phyloP scores from a whole-genome alignment of 1,140 invertebrate species.

The Drosophila watanabei region DNA sequence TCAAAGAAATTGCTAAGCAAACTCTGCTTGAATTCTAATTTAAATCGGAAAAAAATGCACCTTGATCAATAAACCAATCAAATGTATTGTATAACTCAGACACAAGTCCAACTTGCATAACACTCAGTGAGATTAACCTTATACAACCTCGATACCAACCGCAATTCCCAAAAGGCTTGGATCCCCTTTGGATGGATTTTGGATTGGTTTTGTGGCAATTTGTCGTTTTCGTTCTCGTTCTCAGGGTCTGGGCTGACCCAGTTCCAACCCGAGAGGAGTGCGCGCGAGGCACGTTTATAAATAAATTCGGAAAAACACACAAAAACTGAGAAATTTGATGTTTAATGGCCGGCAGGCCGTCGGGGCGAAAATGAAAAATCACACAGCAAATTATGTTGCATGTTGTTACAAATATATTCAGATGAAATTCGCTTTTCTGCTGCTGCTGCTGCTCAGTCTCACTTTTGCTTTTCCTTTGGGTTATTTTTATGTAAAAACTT shows the following conservation, averaged over 20 bases:
- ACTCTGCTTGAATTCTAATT: not conserved
- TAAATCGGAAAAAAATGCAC: no score
- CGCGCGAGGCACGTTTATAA: constrained; percentile 52
- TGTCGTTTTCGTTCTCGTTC: constrained; percentile 27
- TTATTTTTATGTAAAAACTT: constrained; percentile 61
- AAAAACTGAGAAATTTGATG: constrained; percentile 48
- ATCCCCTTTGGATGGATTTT: constrained; percentile 15
- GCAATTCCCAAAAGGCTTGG: constrained; percentile 24
- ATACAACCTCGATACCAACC: constrained; percentile 16
- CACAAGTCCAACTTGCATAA: constrained; percentile 6
- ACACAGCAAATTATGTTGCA: constrained; percentile 80
- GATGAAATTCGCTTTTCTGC: constrained; percentile 19
- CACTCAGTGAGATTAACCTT: constrained; percentile 11
- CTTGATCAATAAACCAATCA: constrained; percentile 9
- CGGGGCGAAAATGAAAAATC: constrained; percentile 70
- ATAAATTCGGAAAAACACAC: constrained; percentile 38
- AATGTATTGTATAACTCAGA: not conserved
- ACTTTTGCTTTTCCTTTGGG: constrained; percentile 43
- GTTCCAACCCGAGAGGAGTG: constrained; percentile 27
- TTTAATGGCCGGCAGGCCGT: constrained; percentile 47
- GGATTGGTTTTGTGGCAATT: constrained; percentile 32
- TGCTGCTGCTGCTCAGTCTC: constrained; percentile 5
- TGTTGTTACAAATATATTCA: constrained; percentile 64
- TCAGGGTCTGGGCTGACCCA: constrained; percentile 47
- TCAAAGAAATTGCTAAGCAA: not conserved